These are phyloP conservation scores for Benthosema pterotum DNA, from an alignment of 2,797 vertebrate genomes.

Conservation along the genomic window DNA sequence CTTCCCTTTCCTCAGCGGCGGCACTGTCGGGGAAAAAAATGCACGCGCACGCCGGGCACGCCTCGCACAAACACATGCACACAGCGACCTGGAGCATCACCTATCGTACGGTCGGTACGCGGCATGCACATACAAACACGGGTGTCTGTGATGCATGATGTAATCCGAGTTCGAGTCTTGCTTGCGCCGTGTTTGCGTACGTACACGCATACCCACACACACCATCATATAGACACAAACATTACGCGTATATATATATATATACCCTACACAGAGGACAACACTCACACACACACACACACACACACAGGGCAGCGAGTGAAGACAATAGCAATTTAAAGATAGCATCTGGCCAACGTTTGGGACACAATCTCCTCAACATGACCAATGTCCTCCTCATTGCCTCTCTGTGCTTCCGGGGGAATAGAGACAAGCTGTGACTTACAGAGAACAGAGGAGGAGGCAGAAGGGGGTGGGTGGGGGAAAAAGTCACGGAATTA, in stretches of 20 bases:
- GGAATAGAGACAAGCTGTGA: slow-evolving; percentile 19
- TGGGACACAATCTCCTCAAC: slow-evolving; percentile 41
- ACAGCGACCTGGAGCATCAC: no score
- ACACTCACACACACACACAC: slow-evolving; percentile 27
- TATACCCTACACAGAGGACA: background rate
- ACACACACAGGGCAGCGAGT: background rate
- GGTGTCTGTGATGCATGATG: no score
- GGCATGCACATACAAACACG: no score
- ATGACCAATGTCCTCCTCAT: slow-evolving; percentile 57
- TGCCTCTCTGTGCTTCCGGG: slow-evolving; percentile 14
- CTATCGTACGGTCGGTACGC: no score
- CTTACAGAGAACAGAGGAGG: slow-evolving; percentile 9
- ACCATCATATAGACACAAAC: background rate
- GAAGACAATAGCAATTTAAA: slow-evolving; percentile 65
- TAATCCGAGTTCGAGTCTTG: no score
- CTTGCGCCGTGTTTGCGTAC: no score
- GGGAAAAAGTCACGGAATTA: slow-evolving; percentile 38
- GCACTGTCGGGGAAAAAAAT: slow-evolving; percentile 12
- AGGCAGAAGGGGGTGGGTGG: background rate
- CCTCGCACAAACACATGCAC: no score
- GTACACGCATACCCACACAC: no score
- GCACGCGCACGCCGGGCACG: background rate
- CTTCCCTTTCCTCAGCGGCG: background rate
- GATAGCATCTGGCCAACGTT: slow-evolving; percentile 66
- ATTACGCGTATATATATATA: background rate